Evolutionary conservation across 2,797 vertebrate genomes (phyloP), one percentile per base, ranked within the genome.

Genomic region (Glossophaga mutica): DNA sequence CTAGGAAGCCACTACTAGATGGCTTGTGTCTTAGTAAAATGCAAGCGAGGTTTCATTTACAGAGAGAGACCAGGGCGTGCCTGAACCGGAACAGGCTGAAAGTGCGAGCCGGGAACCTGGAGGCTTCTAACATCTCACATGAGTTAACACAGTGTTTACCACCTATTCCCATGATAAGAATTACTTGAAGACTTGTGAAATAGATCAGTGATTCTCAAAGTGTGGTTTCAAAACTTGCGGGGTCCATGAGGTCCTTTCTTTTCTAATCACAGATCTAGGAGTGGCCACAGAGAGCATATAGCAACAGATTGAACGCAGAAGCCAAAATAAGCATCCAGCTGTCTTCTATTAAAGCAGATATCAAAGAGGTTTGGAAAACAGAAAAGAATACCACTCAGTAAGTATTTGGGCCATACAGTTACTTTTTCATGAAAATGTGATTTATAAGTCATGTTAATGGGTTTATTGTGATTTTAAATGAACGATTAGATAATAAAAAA

Each of bases 351-450:
- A 93, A 84, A 29, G 82, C 26, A 94, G 59, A 90, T n/a, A 85
- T 87, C 39, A 84, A 91, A 93, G 55, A 92, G 15, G 12, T 78
- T 77, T 71, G 46, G n/a, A 74, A 96, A 85, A 68, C 92, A n/a
- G 32, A 90, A 91, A 92, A 87, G 55, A 87, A 32, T 81, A 85
- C 52, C 16, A 90, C n/a, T 92, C 24, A 67, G 24, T 77, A 57
- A 94, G 52, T 59, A 90, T 71, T 94, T 95, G 42, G 42, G 77
- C 50, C 90, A 84, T 68, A 29, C 26, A 87, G 21, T 62, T 90
- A 74, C 44, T 95, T 91, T 91, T 87, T 89, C 24, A 96, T 62
- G 57, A 92, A 95, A 87, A 84, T 84, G 39, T 83, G 76, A 88
- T 46, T 89, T 96, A 37, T 87, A 21, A 21, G 83, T 78, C 73